A percentile compares a stretch with the other conserved stretches of the same genome.
Evolutionary conservation across 2,797 vertebrate species (phyloP).

Genomic region (Diplodus sargus): DNA sequence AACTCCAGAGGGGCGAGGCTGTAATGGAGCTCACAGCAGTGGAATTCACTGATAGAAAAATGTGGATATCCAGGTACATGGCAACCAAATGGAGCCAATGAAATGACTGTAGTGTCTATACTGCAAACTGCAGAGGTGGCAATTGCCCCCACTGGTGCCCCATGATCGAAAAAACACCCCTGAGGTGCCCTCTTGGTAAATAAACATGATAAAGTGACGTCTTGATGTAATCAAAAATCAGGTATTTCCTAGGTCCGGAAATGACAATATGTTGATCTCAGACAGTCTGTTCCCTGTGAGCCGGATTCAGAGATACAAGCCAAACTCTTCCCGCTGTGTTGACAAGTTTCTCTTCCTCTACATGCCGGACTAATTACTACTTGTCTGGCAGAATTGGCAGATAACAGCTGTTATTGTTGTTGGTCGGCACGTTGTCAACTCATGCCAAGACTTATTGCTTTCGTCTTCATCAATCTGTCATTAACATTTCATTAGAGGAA

Average conservation of each 20-base stretch:
- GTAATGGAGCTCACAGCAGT: conserved; percentile 14
- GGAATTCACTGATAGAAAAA: background rate
- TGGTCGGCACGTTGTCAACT: background rate
- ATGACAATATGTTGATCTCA: background rate
- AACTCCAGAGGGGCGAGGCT: conserved; percentile 4
- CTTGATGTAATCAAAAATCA: background rate
- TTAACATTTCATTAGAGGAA: conserved; percentile 14
- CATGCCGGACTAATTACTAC: conserved; percentile 32
- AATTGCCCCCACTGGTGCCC: no score
- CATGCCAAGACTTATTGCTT: conserved; percentile 3
- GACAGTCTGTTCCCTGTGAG: background rate
- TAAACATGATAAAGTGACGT: no score
- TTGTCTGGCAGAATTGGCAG: conserved; percentile 21
- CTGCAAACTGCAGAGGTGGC: no score
- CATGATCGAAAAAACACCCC: no score
- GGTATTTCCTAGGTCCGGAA: background rate
- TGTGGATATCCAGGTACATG: background rate
- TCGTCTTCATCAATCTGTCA: conserved; percentile 36
- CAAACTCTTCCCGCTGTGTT: background rate
- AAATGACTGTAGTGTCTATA: background rate
- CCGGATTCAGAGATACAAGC: conserved; percentile 19
- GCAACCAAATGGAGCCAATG: background rate
- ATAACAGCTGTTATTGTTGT: conserved; percentile 2
- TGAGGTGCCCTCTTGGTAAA: no score
- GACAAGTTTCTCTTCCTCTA: conserved; percentile 3